Conservation (phyloP, 2,888 invertebrate species). For the Apoda limacodes region DNA sequence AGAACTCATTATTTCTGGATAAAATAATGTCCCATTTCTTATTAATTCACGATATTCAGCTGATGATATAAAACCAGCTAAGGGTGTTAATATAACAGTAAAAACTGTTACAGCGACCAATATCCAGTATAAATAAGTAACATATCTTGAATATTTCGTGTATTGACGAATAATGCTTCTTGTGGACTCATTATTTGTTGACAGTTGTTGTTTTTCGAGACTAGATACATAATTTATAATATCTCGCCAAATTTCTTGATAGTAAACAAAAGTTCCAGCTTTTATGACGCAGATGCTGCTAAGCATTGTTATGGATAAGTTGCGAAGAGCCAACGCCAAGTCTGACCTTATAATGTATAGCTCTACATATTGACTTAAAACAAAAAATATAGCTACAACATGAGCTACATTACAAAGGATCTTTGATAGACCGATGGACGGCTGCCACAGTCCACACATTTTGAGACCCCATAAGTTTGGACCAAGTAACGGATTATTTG, state of each 20-base stretch:
- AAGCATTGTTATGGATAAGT: conserved; percentile 45
- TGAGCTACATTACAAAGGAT: conserved; percentile 31
- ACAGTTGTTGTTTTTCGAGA: conserved; percentile 33
- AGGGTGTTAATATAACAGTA: conserved; percentile 39
- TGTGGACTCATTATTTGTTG: conserved; percentile 25
- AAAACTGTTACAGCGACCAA: conserved; percentile 40
- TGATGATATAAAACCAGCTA: conserved; percentile 32
- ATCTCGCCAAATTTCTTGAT: conserved; percentile 39
- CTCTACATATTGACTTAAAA: conserved; percentile 44
- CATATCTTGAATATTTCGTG: conserved; percentile 37
- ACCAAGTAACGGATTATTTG: conserved; percentile 31
- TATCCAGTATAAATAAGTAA: conserved; percentile 45
- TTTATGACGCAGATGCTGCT: conserved; percentile 46
- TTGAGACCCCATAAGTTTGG: conserved; percentile 36
- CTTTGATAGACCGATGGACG: conserved; percentile 20
- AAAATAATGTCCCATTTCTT: conserved; percentile 30
- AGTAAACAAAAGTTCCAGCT: conserved; percentile 36
- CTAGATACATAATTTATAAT: conserved; percentile 35
- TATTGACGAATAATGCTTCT: conserved; percentile 31
- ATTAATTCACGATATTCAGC: conserved; percentile 23
- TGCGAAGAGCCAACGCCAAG: conserved; percentile 37
- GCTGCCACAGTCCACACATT: conserved; percentile 40
- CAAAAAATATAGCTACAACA: conserved; percentile 31
- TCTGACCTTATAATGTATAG: conserved; percentile 39
- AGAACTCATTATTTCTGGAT: conserved; percentile 53